Evolutionary conservation across 2,797 vertebrate genomes (phyloP).

Genomic region (Catharus ustulatus): DNA sequence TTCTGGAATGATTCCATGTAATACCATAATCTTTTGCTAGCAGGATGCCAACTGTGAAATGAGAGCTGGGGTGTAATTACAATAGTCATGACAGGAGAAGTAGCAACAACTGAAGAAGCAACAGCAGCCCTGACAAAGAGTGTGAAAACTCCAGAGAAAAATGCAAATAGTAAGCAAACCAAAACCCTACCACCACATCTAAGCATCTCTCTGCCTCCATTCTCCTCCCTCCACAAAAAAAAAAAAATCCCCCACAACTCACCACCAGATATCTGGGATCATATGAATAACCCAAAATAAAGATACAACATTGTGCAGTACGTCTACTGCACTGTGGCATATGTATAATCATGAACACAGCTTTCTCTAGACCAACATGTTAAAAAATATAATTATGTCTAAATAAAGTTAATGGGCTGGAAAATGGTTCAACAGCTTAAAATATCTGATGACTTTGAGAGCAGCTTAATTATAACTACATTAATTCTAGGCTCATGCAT

Average conservation of each 20-base stretch:
- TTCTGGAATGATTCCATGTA: not conserved
- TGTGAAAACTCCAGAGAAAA: slow-evolving; percentile 13
- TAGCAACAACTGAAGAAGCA: not conserved
- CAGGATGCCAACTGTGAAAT: not conserved
- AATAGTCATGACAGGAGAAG: not conserved
- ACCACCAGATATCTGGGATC: not conserved
- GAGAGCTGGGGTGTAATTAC: not conserved
- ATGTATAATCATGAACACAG: not conserved
- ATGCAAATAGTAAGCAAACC: not conserved
- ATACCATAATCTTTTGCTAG: not conserved
- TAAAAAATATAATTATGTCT: slow-evolving; percentile 43
- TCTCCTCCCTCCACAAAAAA: fast-evolving
- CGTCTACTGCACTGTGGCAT: not conserved
- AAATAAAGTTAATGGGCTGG: slow-evolving; percentile 54
- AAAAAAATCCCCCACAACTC: not conserved
- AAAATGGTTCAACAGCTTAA: slow-evolving; percentile 41
- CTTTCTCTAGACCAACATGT: not conserved
- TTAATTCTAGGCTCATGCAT: not conserved
- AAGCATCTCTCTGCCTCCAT: not conserved
- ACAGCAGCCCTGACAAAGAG: not conserved
- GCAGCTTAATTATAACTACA: slow-evolving; percentile 31
- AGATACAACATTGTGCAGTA: not conserved
- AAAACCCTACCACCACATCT: not conserved
- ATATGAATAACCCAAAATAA: not conserved
- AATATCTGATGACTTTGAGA: slow-evolving; percentile 51